phyloP scores from a whole-genome alignment of 2,113 vertebrate genomes.

The Sakesphorus luctuosus region DNA sequence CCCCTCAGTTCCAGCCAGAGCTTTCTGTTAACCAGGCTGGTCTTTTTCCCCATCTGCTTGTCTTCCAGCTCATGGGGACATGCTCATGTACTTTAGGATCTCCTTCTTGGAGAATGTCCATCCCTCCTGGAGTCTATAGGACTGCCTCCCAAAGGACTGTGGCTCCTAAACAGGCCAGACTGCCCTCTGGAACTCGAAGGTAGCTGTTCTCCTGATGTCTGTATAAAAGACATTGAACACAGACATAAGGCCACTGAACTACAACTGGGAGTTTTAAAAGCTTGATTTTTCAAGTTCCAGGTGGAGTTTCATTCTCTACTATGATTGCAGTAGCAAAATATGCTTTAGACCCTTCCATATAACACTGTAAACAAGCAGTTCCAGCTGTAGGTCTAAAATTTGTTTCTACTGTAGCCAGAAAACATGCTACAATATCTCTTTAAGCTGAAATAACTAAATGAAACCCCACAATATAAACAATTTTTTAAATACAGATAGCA shows the following conservation, averaged over 20 bases:
- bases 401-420: background rate
- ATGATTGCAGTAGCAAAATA: background rate
- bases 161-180: background rate
- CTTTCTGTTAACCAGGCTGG: background rate
- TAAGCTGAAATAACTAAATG: background rate
- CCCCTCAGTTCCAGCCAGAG: background rate
- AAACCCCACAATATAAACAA: background rate
- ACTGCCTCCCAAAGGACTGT: background rate
- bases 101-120: background rate
- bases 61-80: background rate
- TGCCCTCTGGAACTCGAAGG: background rate
- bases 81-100: background rate
- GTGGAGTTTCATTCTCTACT: background rate
- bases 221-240: background rate
- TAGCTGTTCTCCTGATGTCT: background rate
- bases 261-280: background rate
- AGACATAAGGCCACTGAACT: background rate
- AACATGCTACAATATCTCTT: background rate
- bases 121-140: background rate
- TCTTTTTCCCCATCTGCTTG: background rate
- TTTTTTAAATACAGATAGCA: background rate
- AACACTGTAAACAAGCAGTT: background rate
- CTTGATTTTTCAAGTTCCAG: background rate
- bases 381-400: background rate
- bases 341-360: background rate